phyloP scores from a whole-genome alignment of 1,140 invertebrate species.

The Neodiprion virginianus region DNA sequence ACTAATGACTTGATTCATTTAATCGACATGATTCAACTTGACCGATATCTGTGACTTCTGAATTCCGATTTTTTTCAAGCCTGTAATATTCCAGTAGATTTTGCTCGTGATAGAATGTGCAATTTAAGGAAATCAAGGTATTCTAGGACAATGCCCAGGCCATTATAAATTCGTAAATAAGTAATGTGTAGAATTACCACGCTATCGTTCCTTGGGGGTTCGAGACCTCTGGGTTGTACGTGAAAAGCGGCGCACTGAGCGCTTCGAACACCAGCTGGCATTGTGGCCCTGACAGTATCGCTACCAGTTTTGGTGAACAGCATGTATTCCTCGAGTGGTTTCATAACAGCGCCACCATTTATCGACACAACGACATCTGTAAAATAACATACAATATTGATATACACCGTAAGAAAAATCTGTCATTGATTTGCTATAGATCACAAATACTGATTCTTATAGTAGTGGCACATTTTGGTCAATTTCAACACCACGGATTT shows the following conservation, averaged over 20 bases:
- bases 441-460: background rate
- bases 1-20: no score
- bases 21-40: no score
- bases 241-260: slow-evolving; percentile 82
- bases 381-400: slow-evolving; percentile 30
- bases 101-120: no score
- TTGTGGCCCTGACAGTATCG: slow-evolving; percentile 81
- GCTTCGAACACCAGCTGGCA: slow-evolving; percentile 81
- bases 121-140: no score
- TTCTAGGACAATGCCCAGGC: no score
- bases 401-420: slow-evolving; percentile 13
- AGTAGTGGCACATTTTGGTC: no score
- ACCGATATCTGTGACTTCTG: no score
- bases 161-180: no score
- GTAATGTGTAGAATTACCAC: slow-evolving; percentile 59
- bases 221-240: slow-evolving; percentile 65
- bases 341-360: slow-evolving; percentile 77
- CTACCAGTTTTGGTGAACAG: slow-evolving; percentile 80
- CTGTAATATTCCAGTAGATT: no score
- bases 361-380: slow-evolving; percentile 83
- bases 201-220: slow-evolving; percentile 71
- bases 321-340: slow-evolving; percentile 88
- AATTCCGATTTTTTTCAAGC: no score
- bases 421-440: background rate
- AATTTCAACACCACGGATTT: background rate